Evolutionary conservation across 1,140 invertebrate species (phyloP), one percentile per base, ranked within the genome.

Genomic region (Thrips palmi): DNA sequence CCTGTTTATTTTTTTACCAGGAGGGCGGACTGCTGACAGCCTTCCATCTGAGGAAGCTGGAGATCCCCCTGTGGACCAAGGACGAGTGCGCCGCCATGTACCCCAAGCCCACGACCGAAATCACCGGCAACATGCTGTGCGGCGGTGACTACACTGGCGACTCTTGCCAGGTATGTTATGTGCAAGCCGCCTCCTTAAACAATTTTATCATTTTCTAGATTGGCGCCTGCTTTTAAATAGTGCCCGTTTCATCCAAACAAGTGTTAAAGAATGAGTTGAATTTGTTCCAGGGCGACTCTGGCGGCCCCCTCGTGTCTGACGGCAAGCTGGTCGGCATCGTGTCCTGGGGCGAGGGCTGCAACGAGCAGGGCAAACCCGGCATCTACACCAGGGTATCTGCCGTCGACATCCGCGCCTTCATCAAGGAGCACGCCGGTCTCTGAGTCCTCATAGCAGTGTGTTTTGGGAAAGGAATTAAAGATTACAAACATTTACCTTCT

Each of bases 321-420:
- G 43, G 45, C 12, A 19, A 58, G 33, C 50, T 69, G 4, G 55
- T 58, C 3, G 74, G 74, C 15, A 50, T 77, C 7, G 67, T 73
- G 0, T 75, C 73, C 1, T 78, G 74, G 72, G 74, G 76, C 3
- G 62, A 62, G 8, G 70, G 70, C 0, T 80, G 77, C 40, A 75
- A 64, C 10, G 56, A 58, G 23, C 47, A 53, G 2, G 58, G 55
- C 4, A 64, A 68, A 41, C 75, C 75, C 0, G 75, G 74, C 2
- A 70, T 79, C 11, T 77, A 77, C 48, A 69, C 71, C 0, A 64
- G 71, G 28, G 65, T 78, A 10, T 58, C 65, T n/a, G n/a, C n/a
- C n/a, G n/a, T n/a, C n/a, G n/a, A n/a, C n/a, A n/a, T n/a, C n/a
- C n/a, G n/a, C n/a, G n/a, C n/a, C n/a, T n/a, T n/a, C n/a, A n/a